Conservation (phyloP, 2,113 vertebrate genomes). For the Chroicocephalus ridibundus region DNA sequence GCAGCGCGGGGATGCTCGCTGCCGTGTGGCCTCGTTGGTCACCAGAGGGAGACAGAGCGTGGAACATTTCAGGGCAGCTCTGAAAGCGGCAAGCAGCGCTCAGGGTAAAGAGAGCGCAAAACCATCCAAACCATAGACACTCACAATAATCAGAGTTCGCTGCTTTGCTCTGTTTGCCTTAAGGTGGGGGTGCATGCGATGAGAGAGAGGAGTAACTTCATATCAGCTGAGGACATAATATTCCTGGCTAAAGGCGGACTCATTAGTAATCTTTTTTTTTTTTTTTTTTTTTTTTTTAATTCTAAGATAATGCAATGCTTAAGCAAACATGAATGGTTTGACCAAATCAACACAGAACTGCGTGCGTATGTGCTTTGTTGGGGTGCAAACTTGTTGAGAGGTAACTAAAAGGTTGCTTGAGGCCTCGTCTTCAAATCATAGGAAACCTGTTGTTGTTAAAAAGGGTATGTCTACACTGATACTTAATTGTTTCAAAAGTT, state of each 20-base stretch:
- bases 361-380: fast-evolving
- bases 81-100: neutral
- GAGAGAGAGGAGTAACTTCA: neutral
- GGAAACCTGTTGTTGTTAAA: neutral
- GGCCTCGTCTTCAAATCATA: neutral
- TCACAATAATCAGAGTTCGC: neutral
- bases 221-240: neutral
- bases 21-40: neutral
- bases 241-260: neutral
- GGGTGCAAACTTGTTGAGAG: neutral
- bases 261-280: neutral
- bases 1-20: fast-evolving
- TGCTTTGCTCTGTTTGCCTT: neutral
- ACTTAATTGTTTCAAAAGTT: neutral
- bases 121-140: neutral
- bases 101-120: neutral
- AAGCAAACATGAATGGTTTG: neutral
- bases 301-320: neutral
- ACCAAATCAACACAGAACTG: neutral
- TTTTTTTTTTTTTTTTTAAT: neutral
- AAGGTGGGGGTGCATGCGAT: fast-evolving
- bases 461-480: neutral
- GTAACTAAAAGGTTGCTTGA: neutral
- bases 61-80: neutral
- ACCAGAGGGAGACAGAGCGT: slow-evolving; percentile 76